A percentile compares a stretch with the other conserved stretches of the same genome.
phyloP scores from a whole-genome alignment of 2,888 invertebrate species.

The Gerris lacustris region DNA sequence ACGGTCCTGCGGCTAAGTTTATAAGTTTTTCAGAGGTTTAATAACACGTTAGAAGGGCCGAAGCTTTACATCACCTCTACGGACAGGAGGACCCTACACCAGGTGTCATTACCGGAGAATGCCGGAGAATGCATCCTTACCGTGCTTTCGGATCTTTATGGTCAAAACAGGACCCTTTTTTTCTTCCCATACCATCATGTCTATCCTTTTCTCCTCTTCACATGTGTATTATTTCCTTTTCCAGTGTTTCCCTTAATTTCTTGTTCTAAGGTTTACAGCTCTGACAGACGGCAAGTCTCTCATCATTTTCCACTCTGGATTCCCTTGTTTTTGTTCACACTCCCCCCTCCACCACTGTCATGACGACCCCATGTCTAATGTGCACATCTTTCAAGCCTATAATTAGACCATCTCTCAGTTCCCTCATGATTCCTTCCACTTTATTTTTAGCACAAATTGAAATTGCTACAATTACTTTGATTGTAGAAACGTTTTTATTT shows the following conservation, averaged over 20 bases:
- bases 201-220: neutral
- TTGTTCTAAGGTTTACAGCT: neutral
- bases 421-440: no score
- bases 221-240: neutral
- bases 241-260: neutral
- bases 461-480: no score
- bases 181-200: no score
- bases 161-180: neutral
- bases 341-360: no score
- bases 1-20: neutral
- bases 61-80: no score
- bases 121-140: neutral
- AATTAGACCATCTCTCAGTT: no score
- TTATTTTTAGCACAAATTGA: no score
- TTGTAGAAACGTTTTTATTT: no score
- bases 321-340: no score
- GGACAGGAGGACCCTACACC: neutral
- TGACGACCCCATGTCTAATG: no score
- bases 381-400: no score
- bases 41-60: neutral
- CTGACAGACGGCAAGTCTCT: neutral
- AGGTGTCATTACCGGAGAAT: neutral
- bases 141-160: neutral
- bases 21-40: neutral
- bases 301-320: neutral